Conservation (phyloP, 2,888 invertebrate species). For the Tetranychus truncatus region DNA sequence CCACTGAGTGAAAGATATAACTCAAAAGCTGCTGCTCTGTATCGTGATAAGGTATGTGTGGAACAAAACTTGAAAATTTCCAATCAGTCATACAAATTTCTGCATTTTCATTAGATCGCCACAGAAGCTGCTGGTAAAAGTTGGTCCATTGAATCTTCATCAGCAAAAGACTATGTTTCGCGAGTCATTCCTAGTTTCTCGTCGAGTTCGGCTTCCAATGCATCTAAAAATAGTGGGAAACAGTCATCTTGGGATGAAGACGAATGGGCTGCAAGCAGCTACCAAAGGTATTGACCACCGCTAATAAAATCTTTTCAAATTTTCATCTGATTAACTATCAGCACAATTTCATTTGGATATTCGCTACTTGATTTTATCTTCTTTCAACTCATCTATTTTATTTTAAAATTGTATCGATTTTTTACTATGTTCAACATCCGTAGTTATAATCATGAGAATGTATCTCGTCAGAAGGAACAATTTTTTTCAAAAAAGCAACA, state of each 20-base stretch:
- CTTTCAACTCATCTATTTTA: neutral
- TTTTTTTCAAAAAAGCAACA: constrained; percentile 52
- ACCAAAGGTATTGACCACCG: constrained; percentile 20
- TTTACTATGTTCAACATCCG: neutral
- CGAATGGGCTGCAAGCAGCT: constrained; percentile 23
- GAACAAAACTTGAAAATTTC: neutral
- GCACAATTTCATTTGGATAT: neutral
- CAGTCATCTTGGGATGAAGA: constrained; percentile 13
- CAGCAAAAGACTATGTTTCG: constrained; percentile 42
- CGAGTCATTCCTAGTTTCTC: constrained; percentile 15
- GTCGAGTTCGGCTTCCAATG: neutral
- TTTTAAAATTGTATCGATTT: neutral
- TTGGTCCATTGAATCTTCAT: constrained; percentile 50
- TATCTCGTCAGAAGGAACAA: constrained; percentile 45
- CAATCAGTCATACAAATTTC: neutral
- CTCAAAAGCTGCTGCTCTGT: constrained; percentile 78
- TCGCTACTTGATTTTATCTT: neutral
- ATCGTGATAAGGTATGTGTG: constrained; percentile 65
- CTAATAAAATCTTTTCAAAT: neutral
- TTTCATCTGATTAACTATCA: neutral
- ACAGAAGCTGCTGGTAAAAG: constrained; percentile 53
- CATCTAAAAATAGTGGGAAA: neutral
- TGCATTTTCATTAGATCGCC: constrained; percentile 40
- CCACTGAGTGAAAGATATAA: constrained; percentile 79
- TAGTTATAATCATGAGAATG: constrained; percentile 20